phyloP scores from a whole-genome alignment of 1,140 invertebrate genomes.

The Drosophila burlai region DNA sequence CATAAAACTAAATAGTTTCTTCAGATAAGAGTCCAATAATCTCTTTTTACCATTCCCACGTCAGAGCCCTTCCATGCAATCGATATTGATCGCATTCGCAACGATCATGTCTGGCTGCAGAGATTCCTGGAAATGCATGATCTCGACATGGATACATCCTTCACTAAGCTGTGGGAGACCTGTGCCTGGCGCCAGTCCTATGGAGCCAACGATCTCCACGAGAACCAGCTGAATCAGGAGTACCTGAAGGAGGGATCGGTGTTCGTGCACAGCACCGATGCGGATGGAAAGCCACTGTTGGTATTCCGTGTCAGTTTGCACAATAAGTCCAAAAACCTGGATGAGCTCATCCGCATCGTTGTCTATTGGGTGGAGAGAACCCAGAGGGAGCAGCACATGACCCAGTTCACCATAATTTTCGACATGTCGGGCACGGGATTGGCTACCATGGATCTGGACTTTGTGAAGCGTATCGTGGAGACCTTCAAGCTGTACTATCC shows the following conservation, averaged over 20 bases:
- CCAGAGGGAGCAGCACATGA: conserved; percentile 91
- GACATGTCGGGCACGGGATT: conserved; percentile 95
- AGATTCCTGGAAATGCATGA: conserved; percentile 91
- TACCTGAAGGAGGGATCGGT: conserved; percentile 91
- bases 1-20: background rate
- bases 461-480: conserved; percentile 93
- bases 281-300: conserved; percentile 91
- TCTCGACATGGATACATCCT: conserved; percentile 87
- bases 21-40: conserved; percentile 24
- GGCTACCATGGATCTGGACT: conserved; percentile 95
- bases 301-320: conserved; percentile 92
- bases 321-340: conserved; percentile 90
- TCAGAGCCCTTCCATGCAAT: conserved; percentile 86
- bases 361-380: conserved; percentile 95
- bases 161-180: conserved; percentile 93
- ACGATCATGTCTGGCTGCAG: conserved; percentile 89
- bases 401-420: conserved; percentile 94
- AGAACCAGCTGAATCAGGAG: conserved; percentile 89
- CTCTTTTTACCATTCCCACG: background rate
- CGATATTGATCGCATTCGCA: conserved; percentile 89
- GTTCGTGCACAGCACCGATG: conserved; percentile 91
- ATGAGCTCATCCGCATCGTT: conserved; percentile 92
- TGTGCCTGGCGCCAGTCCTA: conserved; percentile 93
- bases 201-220: conserved; percentile 91
- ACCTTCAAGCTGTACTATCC: conserved; percentile 97